Conservation (phyloP, 92 coral and sea anemone species). For the Pocillopora meandrina region DNA sequence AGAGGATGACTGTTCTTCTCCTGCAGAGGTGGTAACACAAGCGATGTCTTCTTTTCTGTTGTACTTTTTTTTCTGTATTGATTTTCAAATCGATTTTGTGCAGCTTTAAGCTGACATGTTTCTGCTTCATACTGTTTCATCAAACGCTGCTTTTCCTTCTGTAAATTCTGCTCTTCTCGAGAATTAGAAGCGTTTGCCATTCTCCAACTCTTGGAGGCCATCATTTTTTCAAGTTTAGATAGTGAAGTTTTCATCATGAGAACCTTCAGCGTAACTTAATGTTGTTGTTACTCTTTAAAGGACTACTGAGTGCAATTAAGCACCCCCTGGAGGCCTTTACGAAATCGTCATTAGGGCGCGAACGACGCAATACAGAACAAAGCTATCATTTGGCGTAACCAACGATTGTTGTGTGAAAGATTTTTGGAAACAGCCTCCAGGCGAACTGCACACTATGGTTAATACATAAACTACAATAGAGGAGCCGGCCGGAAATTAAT, state of each 20-base stretch:
- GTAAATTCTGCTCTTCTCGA: constrained; percentile 6
- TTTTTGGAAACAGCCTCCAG: neutral
- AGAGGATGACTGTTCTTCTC: neutral
- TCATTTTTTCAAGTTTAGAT: constrained; percentile 12
- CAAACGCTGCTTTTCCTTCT: constrained; percentile 24
- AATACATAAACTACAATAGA: neutral
- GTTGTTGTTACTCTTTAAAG: too few relatives aligned
- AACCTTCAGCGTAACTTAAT: neutral
- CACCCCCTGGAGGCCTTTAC: neutral
- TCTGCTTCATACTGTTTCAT: constrained; percentile 7
- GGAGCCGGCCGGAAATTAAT: neutral
- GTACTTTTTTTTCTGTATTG: constrained; percentile 20
- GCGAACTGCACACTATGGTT: neutral
- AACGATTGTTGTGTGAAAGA: neutral
- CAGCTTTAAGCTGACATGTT: constrained; percentile 30
- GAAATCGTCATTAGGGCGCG: neutral
- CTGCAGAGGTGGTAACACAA: constrained; percentile 10
- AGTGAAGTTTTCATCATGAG: constrained; percentile 3
- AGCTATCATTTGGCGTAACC: constrained; percentile 7
- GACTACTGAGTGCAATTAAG: neutral
- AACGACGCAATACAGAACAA: constrained; percentile 1
- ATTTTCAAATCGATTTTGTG: constrained; percentile 38
- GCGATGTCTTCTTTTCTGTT: neutral
- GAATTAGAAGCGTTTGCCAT: constrained; percentile 15
- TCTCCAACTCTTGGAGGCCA: constrained; percentile 15